These are phyloP conservation scores for Sterrhoptilus dennistouni DNA, from an alignment of 2,113 vertebrate species.

Conservation along the genomic window DNA sequence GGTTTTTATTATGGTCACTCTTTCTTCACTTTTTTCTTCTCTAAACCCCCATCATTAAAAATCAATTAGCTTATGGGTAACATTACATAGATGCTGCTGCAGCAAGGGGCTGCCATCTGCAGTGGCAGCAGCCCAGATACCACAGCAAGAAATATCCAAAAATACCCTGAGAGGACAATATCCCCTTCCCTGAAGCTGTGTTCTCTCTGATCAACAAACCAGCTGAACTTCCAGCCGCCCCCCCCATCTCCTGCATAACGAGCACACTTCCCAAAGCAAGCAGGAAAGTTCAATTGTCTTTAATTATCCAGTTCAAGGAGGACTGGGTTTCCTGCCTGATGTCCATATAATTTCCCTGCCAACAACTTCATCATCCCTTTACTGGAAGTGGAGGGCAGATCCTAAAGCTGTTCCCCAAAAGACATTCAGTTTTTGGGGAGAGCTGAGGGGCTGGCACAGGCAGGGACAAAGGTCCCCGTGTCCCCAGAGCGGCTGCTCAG, in stretches of 20 bases:
- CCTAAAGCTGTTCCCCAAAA: slow-evolving; percentile 10
- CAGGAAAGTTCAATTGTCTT: slow-evolving; percentile 92
- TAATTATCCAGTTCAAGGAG: slow-evolving; percentile 89
- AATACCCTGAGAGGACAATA: background rate
- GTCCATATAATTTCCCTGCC: slow-evolving; percentile 83
- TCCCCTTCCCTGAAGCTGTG: background rate
- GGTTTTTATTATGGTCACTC: background rate
- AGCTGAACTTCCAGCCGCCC: background rate
- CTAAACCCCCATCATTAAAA: slow-evolving; percentile 20
- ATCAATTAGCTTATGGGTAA: slow-evolving; percentile 42
- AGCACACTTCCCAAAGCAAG: slow-evolving; percentile 87
- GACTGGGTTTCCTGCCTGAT: slow-evolving; percentile 85
- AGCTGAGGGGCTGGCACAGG: background rate
- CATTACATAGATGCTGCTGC: background rate
- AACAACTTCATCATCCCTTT: slow-evolving; percentile 80
- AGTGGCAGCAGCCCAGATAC: background rate
- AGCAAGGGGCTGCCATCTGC: slow-evolving; percentile 9
- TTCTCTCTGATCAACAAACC: background rate
- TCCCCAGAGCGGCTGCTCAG: background rate
- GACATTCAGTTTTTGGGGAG: background rate
- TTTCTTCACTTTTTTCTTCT: background rate
- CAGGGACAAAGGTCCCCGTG: slow-evolving; percentile 24
- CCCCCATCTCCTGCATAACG: slow-evolving; percentile 78
- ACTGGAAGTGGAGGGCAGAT: slow-evolving; percentile 23
- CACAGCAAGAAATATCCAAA: background rate